These are phyloP conservation scores for Tympanoctomys barrerae DNA, from an alignment of 2,797 vertebrate genomes.

Conservation along the genomic window DNA sequence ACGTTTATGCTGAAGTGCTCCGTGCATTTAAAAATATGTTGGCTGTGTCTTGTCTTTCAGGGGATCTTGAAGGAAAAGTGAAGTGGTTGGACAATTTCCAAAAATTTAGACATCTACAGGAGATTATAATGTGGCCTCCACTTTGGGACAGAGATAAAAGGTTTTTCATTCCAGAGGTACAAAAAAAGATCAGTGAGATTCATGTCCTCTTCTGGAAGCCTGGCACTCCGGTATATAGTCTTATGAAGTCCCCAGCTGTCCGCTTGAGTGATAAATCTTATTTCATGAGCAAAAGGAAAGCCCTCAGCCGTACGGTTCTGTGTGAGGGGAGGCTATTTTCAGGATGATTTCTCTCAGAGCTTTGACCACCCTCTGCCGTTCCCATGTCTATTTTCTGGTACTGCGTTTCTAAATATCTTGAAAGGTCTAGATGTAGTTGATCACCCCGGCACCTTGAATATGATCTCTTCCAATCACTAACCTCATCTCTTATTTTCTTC, in stretches of 20 bases:
- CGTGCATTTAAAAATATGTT: background rate
- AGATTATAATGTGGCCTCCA: conserved; percentile 94
- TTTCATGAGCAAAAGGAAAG: conserved; percentile 25
- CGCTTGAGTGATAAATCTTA: background rate
- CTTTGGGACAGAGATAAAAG: conserved; percentile 96
- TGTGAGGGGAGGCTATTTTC: too few species aligned
- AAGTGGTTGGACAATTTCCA: conserved; percentile 97
- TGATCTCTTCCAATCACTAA: conserved; percentile 31
- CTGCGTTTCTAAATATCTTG: background rate
- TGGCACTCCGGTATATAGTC: background rate
- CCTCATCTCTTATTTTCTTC: background rate
- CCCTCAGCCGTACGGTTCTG: fast-evolving
- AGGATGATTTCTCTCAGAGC: background rate
- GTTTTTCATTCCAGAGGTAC: conserved; percentile 94
- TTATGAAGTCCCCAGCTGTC: background rate
- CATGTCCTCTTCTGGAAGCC: background rate
- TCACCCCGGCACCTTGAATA: background rate
- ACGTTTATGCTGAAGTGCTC: background rate
- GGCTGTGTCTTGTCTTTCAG: conserved; percentile 86
- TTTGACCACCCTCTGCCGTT: background rate
- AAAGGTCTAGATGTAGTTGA: background rate
- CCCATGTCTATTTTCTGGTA: background rate
- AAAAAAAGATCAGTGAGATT: conserved; percentile 59
- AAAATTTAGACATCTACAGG: conserved; percentile 94
- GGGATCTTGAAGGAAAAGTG: conserved; percentile 96